Evolutionary conservation across 2,888 invertebrate genomes (phyloP).

Genomic region (Andrena bicolor): DNA sequence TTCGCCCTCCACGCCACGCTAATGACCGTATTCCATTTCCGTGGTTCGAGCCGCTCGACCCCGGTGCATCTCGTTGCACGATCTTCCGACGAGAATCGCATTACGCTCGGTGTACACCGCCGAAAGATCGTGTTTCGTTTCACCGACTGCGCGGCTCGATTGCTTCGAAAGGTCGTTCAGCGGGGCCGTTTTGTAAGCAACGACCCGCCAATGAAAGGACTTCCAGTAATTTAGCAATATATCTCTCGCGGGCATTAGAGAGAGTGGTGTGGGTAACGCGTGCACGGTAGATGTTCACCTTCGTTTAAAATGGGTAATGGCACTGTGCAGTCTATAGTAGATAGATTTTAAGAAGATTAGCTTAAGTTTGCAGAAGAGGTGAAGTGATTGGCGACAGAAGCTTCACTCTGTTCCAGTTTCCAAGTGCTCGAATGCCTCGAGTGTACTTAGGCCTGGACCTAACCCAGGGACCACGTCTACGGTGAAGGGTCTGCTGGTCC

Average conservation of each 20-base stretch:
- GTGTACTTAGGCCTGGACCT: too few relatives aligned
- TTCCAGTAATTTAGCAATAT: constrained; percentile 37
- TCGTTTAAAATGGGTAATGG: too few relatives aligned
- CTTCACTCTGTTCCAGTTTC: too few relatives aligned
- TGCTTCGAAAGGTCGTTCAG: constrained; percentile 45
- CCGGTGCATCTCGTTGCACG: constrained; percentile 67
- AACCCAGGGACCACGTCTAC: too few relatives aligned
- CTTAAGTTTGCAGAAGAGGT: too few relatives aligned
- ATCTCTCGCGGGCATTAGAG: background rate
- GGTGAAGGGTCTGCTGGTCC: too few relatives aligned
- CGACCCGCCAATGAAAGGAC: constrained; percentile 7
- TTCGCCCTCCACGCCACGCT: constrained; percentile 66
- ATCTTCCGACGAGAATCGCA: constrained; percentile 71
- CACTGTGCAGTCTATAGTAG: too few relatives aligned
- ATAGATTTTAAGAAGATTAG: too few relatives aligned
- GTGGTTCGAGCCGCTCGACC: constrained; percentile 64
- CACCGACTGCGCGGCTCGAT: constrained; percentile 46
- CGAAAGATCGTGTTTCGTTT: constrained; percentile 65
- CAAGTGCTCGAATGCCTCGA: too few relatives aligned
- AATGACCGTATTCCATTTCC: constrained; percentile 75
- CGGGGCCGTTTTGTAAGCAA: background rate
- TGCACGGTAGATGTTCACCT: background rate
- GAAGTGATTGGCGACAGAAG: too few relatives aligned
- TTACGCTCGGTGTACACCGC: constrained; percentile 55
- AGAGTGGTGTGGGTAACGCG: background rate